phyloP scores from a whole-genome alignment of 2,797 vertebrate genomes.

The Girardinus metallicus region DNA sequence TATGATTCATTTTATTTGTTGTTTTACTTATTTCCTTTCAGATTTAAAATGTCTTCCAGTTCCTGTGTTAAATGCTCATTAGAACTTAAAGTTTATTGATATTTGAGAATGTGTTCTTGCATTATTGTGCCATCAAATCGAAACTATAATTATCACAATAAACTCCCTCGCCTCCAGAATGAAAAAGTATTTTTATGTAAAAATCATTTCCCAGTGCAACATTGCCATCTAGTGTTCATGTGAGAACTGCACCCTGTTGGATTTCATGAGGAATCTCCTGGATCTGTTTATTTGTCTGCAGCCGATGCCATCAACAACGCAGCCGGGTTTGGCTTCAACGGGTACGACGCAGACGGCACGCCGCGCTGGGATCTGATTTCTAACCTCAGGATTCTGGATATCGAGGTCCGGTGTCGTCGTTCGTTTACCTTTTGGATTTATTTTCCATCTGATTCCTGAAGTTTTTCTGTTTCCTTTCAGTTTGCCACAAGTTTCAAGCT shows the following conservation, averaged over 20 bases:
- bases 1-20: no score
- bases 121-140: no score
- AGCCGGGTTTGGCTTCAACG: slow-evolving; percentile 96
- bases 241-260: slow-evolving; percentile 14
- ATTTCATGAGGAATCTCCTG: slow-evolving; percentile 32
- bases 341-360: slow-evolving; percentile 90
- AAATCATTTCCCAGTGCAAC: slow-evolving; percentile 26
- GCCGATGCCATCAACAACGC: slow-evolving; percentile 99
- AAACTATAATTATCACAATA: neutral
- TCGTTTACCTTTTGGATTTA: neutral
- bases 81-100: no score
- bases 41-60: no score
- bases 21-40: no score
- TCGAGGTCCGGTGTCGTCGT: slow-evolving; percentile 84
- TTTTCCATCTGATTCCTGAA: slow-evolving; percentile 6
- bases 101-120: no score
- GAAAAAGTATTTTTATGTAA: neutral
- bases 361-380: slow-evolving; percentile 94
- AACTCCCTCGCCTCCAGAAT: neutral
- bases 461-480: slow-evolving; percentile 74
- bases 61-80: no score
- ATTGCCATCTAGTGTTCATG: slow-evolving; percentile 74
- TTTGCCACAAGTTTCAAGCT: slow-evolving; percentile 98
- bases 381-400: slow-evolving; percentile 93
- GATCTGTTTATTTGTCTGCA: slow-evolving; percentile 61